These are phyloP conservation scores for Smithornis capensis DNA, from an alignment of 2,113 vertebrate species.

Conservation along the genomic window DNA sequence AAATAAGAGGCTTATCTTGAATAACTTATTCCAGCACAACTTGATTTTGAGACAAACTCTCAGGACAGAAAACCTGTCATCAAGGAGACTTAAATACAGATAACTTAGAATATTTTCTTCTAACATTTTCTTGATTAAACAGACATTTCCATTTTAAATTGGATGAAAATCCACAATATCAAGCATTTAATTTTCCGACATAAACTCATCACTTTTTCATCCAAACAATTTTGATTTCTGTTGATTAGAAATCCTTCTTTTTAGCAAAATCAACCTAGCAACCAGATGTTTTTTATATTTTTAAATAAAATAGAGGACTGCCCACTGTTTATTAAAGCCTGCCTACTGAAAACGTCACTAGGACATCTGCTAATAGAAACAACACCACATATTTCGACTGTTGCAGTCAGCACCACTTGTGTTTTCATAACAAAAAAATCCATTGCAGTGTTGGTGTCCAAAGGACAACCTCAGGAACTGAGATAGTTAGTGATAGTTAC, in stretches of 20 bases:
- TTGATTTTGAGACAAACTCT: neutral
- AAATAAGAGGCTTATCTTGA: neutral
- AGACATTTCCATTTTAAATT: conserved; percentile 37
- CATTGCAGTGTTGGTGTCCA: neutral
- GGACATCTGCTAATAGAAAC: neutral
- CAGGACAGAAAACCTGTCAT: neutral
- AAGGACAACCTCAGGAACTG: neutral
- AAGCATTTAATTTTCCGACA: neutral
- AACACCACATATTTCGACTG: neutral
- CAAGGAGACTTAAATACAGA: conserved; percentile 1
- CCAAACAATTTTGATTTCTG: conserved; percentile 4
- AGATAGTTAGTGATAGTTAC: neutral
- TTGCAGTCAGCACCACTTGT: neutral
- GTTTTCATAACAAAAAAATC: neutral
- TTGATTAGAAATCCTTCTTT: neutral
- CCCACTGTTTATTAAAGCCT: neutral
- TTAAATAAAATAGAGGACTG: neutral
- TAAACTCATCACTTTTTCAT: neutral
- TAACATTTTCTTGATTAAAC: conserved; percentile 26
- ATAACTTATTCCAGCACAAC: neutral
- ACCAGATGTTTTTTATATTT: neutral
- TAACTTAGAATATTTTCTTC: neutral
- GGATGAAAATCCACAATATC: neutral
- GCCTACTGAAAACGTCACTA: neutral
- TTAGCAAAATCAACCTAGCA: neutral